These are phyloP conservation scores for Laothoe populi DNA, from an alignment of 2,888 invertebrate genomes.

Conservation along the genomic window DNA sequence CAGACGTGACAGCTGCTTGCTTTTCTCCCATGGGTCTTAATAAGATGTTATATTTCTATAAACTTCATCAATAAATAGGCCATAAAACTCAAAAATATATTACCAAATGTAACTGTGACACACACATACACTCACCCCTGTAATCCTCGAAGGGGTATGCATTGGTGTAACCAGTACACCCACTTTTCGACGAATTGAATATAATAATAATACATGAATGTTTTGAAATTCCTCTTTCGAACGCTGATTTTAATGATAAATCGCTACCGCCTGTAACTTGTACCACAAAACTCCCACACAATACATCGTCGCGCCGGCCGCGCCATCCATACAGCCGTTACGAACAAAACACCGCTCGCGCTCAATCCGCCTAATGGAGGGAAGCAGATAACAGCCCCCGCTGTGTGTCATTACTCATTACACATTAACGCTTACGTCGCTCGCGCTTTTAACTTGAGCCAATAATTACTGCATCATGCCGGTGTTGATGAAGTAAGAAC, in stretches of 20 bases:
- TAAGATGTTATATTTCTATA: too few species aligned
- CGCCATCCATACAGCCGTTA: slow-evolving; percentile 38
- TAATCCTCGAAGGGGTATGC: too few species aligned
- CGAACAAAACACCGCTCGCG: slow-evolving; percentile 53
- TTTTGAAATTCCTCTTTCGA: neutral
- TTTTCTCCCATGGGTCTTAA: too few species aligned
- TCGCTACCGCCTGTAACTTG: slow-evolving; percentile 24
- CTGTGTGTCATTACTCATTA: neutral
- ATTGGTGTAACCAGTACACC: too few species aligned
- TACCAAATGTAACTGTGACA: too few species aligned
- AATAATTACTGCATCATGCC: neutral
- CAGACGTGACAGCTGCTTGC: too few species aligned
- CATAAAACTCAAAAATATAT: too few species aligned
- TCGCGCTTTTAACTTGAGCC: slow-evolving; percentile 7
- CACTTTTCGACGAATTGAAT: too few species aligned
- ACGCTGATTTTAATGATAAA: too few species aligned
- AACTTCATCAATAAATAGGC: too few species aligned
- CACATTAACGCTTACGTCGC: slow-evolving; percentile 31
- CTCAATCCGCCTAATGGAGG: slow-evolving; percentile 61
- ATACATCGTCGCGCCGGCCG: slow-evolving; percentile 25
- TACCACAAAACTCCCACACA: slow-evolving; percentile 14
- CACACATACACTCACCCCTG: too few species aligned
- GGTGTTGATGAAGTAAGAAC: neutral
- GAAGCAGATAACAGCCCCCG: slow-evolving; percentile 34
- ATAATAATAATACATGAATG: neutral